Evolutionary conservation across 2,888 invertebrate species (phyloP).

Genomic region (Coelinius sp.): DNA sequence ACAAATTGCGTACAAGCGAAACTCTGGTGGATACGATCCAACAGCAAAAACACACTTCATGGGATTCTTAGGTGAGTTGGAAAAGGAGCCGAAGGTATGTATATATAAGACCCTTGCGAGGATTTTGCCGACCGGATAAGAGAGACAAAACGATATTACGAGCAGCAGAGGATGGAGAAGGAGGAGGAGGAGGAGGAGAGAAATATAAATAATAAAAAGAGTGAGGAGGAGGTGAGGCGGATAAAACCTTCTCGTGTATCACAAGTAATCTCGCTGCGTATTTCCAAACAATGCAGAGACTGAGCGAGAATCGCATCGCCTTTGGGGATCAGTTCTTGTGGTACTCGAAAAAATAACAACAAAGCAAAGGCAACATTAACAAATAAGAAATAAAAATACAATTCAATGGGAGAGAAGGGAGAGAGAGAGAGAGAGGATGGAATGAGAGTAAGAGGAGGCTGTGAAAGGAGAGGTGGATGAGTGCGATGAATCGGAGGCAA

Average conservation of each 20-base stretch:
- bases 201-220: constrained; percentile 32
- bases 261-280: constrained; percentile 61
- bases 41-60: constrained; percentile 18
- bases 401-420: constrained; percentile 37
- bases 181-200: background rate
- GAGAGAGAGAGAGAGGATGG: constrained; percentile 36
- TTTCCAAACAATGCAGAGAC: constrained; percentile 67
- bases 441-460: constrained; percentile 41
- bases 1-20: constrained; percentile 66
- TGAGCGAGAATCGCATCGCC: constrained; percentile 54
- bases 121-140: constrained; percentile 27
- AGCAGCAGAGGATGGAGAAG: constrained; percentile 13
- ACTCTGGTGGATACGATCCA: constrained; percentile 55
- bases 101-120: constrained; percentile 7
- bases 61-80: constrained; percentile 40
- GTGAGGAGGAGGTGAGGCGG: constrained; percentile 36
- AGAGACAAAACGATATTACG: constrained; percentile 29
- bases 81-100: constrained; percentile 48
- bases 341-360: constrained; percentile 37
- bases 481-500: constrained; percentile 51
- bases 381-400: constrained; percentile 14
- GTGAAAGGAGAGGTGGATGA: constrained; percentile 47
- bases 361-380: constrained; percentile 38
- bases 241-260: constrained; percentile 26
- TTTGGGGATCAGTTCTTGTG: constrained; percentile 42